Percentiles rank a stretch among this genome's conserved stretches.
Evolutionary conservation across 2,888 invertebrate species (phyloP).

Genomic region (Steinernema hermaphroditum): DNA sequence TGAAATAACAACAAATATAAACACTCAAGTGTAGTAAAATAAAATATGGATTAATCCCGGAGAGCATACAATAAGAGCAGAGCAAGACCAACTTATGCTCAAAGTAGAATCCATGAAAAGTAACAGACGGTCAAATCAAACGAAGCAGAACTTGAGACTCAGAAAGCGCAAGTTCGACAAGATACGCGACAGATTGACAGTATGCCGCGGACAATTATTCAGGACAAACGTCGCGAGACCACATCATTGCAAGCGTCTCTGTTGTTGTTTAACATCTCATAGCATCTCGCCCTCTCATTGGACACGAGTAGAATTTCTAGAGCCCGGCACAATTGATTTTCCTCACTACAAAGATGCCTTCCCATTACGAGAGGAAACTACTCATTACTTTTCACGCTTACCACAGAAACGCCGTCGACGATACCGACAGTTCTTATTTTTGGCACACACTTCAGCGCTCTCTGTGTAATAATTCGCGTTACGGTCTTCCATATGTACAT

Average conservation of each 20-base stretch:
- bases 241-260: neutral
- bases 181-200: neutral
- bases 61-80: too few species aligned
- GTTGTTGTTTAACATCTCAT: too few species aligned
- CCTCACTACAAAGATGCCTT: constrained; percentile 53
- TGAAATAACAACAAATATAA: neutral
- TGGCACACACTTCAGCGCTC: too few species aligned
- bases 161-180: too few species aligned
- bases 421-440: too few species aligned
- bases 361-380: constrained; percentile 57
- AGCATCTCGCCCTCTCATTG: neutral
- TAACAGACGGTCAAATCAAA: too few species aligned
- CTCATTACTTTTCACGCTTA: neutral
- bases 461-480: too few species aligned
- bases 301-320: neutral
- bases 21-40: too few species aligned
- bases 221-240: neutral
- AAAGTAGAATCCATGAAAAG: too few species aligned
- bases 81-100: neutral
- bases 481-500: too few species aligned
- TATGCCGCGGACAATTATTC: neutral
- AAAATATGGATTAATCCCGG: too few species aligned
- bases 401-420: neutral
- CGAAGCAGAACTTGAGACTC: too few species aligned
- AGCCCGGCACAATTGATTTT: neutral